These are phyloP conservation scores for Xenentodon cancila DNA, from an alignment of 2,797 vertebrate genomes.

Conservation along the genomic window DNA sequence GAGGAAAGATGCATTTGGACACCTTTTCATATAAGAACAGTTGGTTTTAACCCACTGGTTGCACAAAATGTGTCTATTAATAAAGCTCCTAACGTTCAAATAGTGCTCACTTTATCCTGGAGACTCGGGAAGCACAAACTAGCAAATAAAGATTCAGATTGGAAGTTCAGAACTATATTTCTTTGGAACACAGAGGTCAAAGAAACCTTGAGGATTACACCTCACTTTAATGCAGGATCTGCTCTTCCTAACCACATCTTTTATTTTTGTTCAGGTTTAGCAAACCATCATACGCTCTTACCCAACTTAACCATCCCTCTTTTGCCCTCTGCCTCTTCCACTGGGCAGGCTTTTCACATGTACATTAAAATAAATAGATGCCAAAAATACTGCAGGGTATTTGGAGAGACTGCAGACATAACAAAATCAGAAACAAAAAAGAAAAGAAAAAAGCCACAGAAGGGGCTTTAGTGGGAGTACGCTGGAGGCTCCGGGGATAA, in stretches of 20 bases:
- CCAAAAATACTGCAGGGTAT: conserved; percentile 67
- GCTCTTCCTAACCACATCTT: conserved; percentile 40
- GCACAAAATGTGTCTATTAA: too few species aligned
- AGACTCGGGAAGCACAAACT: conserved; percentile 33
- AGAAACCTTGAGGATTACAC: conserved; percentile 15
- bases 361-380: conserved; percentile 53
- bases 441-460: conserved; percentile 44
- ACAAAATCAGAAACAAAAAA: conserved; percentile 64
- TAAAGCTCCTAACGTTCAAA: too few species aligned
- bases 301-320: conserved; percentile 5
- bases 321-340: conserved; percentile 10
- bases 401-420: conserved; percentile 66
- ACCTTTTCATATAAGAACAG: conserved; percentile 6
- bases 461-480: conserved; percentile 34
- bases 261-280: conserved; percentile 44
- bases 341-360: conserved; percentile 32
- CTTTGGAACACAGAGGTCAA: conserved; percentile 32
- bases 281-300: conserved; percentile 1
- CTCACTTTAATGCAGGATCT: conserved; percentile 32
- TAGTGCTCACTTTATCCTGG: conserved; percentile 32
- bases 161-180: conserved; percentile 21
- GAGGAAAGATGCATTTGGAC: not conserved
- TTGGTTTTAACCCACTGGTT: conserved; percentile 33
- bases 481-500: conserved; percentile 26
- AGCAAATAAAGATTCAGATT: conserved; percentile 26